Base-by-base conservation (phyloP, 2,888 invertebrate species). In the Thumatha senex region DNA sequence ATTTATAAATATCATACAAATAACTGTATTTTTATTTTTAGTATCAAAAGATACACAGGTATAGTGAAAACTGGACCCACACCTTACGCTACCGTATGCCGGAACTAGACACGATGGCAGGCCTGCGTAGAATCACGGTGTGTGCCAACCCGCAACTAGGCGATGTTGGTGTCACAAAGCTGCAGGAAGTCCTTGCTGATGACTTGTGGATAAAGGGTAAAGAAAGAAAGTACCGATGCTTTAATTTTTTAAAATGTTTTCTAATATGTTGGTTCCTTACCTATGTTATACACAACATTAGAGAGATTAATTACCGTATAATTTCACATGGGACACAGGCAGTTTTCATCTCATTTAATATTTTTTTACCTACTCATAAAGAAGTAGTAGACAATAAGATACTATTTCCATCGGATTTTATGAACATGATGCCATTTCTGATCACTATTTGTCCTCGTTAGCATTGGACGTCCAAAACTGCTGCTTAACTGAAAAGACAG, bases 11-110 rank as follows among this genome's bases (percentile, higher is more conserved):
- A 38, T 38, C 15, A 7, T 11, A 0, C 9, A 18, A 4, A 39
- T 41, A 4, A 24, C 3, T 24, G 18, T 24, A 24, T 24, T 24
- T 24, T 31, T 31, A 31, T 3, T 67, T 82, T 2, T 82, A 94
- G 89, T 93, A 93, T 64, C 95, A 95, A 75, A 95, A 95, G 74
- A 92, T 95, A 49, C 92, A 94, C 51, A 93, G 96, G 47, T 96
- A 95, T 74, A 95, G 95, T 61, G 96, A 96, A 74, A 95, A 95
- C 55, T 97, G 96, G 96, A 94, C 95, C 58, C 94, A 95, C 64
- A 96, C 96, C 7, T 78, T 97, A 47, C 93, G 96, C n/a, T 96
- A 96, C 74, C 93, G 95, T 12, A 90, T 94, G 41, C 95, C 96
- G 0, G 93, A 96, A 64, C 82, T 95, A n/a, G 94, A 94, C 54